Evolutionary conservation across 1,140 invertebrate genomes (phyloP), one percentile per base, ranked within the genome.

Genomic region (Armadillidium nasatum): DNA sequence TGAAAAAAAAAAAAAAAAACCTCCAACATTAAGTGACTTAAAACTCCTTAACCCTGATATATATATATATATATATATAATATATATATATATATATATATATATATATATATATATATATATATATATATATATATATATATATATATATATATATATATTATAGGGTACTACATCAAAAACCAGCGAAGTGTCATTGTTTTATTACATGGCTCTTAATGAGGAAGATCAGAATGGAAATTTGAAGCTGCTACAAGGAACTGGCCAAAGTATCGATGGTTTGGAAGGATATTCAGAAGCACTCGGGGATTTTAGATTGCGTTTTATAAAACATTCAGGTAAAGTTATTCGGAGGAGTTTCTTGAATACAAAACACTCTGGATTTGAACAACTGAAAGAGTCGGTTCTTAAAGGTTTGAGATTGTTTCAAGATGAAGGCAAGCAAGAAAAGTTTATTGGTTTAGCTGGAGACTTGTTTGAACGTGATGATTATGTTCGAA

Each of bases 381-480:
- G 91, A 4, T 83, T 95, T 0, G 88, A 91, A 80, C 83, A 90
- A 7, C 85, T 96, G 0, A 94, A 92, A 83, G 93, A 96, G 84
- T 91, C 91, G 15, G 87, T 94, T 0, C 87, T 92, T 67, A 81
- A 83, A 67, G 83, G 84, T 44, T 82, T 88, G 71, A 81, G 82
- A 69, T 80, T 85, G 7, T 84, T 85, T 23, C 83, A 85, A 81
- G 83, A 85, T 67, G 84, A 85, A 75, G 80, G 73, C 19, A 83
- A 81, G 43, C 84, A 80, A 22, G 78, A 84, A 33, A 84, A 84
- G 6, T 86, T 84, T 76, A 85, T 87, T 80, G 83, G 82, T 2
- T 81, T 87, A 7, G 82, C 80, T 76, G 85, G 87, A n/a, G 82
- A 83, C 11, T 74, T 84, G 15, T 83, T 87, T 43, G 50, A 74